These are phyloP conservation scores for Chaenogobius annularis DNA, from an alignment of 2,113 vertebrate species.

Conservation along the genomic window DNA sequence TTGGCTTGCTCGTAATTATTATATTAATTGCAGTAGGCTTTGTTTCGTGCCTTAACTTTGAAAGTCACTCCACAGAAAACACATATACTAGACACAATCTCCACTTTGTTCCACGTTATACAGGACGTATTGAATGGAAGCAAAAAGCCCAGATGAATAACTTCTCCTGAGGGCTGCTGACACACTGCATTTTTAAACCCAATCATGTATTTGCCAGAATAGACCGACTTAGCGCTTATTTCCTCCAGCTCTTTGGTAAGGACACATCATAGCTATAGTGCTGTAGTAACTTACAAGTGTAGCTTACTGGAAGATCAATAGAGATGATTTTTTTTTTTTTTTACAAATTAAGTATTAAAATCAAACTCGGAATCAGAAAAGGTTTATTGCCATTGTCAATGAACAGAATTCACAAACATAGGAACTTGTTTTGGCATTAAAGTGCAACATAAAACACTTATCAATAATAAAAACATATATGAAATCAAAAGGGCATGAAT, in stretches of 20 bases:
- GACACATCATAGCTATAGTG: not conserved
- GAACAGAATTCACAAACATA: too few relatives aligned
- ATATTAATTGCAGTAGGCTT: not conserved
- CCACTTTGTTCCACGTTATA: constrained; percentile 55
- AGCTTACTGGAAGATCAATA: not conserved
- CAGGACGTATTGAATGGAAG: constrained; percentile 58
- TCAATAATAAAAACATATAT: too few relatives aligned
- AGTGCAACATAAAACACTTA: too few relatives aligned
- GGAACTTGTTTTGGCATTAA: too few relatives aligned
- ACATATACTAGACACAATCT: rapidly evolving
- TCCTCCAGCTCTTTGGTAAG: constrained; percentile 30
- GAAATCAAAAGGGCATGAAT: too few relatives aligned
- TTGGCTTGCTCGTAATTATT: not conserved
- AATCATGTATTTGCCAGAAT: not conserved
- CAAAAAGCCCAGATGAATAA: constrained; percentile 33
- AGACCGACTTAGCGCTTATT: not conserved
- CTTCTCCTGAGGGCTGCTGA: constrained; percentile 15
- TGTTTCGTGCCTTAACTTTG: constrained; percentile 43
- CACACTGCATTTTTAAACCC: not conserved
- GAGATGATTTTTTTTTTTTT: not conserved
- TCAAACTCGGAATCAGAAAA: too few relatives aligned
- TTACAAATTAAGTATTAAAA: too few relatives aligned
- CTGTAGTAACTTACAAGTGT: not conserved
- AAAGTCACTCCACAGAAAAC: not conserved
- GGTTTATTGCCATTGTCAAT: too few relatives aligned